These are phyloP conservation scores for Zalophus californianus DNA, from an alignment of 2,797 vertebrate genomes.

Conservation along the genomic window DNA sequence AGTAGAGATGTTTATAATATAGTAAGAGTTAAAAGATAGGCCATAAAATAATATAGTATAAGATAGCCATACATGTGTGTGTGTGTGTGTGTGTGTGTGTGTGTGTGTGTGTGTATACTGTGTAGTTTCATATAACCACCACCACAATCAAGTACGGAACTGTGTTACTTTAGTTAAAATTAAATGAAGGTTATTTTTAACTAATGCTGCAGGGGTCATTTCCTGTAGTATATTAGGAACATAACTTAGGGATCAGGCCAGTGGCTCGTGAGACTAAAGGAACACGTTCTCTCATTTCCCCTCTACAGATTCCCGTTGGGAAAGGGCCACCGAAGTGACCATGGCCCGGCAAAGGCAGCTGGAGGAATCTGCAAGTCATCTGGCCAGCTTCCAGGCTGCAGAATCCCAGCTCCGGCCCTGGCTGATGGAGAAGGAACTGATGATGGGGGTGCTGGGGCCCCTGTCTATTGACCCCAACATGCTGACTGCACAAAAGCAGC, in stretches of 20 bases:
- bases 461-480: conserved; percentile 99
- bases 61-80: not conserved
- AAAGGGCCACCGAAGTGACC: conserved; percentile 92
- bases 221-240: conserved; percentile 69
- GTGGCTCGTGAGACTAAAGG: not conserved
- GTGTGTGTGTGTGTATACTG: not conserved
- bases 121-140: not conserved
- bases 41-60: conserved; percentile 41
- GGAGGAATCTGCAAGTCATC: conserved; percentile 94
- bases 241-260: conserved; percentile 44
- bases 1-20: conserved; percentile 37
- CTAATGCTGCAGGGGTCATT: conserved; percentile 59
- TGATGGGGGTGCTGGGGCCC: conserved; percentile 99
- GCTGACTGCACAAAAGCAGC: conserved; percentile 98
- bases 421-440: conserved; percentile 98
- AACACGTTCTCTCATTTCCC: conserved; percentile 40
- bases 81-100: not conserved
- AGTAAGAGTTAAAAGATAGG: conserved; percentile 36
- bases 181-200: conserved; percentile 64
- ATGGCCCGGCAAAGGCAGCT: conserved; percentile 94
- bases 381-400: conserved; percentile 94
- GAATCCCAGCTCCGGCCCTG: conserved; percentile 96
- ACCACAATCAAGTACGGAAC: conserved; percentile 25
- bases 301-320: conserved; percentile 93
- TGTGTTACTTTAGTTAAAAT: conserved; percentile 64